These are phyloP conservation scores for Hirudinaria manillensis DNA, from an alignment of 2,888 invertebrate genomes.

Conservation along the genomic window DNA sequence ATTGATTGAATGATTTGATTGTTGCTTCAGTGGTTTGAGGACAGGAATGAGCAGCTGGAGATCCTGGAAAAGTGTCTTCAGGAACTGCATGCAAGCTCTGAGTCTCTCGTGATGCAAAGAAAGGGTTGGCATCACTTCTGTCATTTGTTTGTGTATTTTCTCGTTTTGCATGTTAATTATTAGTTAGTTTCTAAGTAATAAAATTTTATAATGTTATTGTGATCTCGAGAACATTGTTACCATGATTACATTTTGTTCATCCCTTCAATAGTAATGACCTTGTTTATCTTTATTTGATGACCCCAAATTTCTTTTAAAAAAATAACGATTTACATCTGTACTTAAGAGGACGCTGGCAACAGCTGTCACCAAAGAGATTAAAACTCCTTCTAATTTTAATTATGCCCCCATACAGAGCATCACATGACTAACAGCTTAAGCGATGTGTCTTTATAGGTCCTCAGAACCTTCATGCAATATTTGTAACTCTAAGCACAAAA, in stretches of 20 bases:
- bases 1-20: conserved; percentile 21
- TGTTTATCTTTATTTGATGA: neutral
- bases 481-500: no score
- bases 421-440: no score
- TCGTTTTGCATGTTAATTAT: neutral
- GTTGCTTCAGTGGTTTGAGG: conserved; percentile 90
- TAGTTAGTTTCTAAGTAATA: neutral
- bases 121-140: conserved; percentile 55
- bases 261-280: neutral
- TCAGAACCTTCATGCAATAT: neutral
- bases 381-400: no score
- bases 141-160: neutral
- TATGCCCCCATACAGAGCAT: no score
- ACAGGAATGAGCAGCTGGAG: conserved; percentile 84
- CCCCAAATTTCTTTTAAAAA: no score
- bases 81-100: conserved; percentile 78
- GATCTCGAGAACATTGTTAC: neutral
- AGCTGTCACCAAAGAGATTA: no score
- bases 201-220: neutral
- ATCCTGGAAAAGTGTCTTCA: conserved; percentile 80
- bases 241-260: neutral
- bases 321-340: no score
- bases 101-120: conserved; percentile 77
- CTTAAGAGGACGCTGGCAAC: no score
- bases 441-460: neutral